Conservation (phyloP, 1,140 invertebrate genomes). For the Oryctes rhinoceros region DNA sequence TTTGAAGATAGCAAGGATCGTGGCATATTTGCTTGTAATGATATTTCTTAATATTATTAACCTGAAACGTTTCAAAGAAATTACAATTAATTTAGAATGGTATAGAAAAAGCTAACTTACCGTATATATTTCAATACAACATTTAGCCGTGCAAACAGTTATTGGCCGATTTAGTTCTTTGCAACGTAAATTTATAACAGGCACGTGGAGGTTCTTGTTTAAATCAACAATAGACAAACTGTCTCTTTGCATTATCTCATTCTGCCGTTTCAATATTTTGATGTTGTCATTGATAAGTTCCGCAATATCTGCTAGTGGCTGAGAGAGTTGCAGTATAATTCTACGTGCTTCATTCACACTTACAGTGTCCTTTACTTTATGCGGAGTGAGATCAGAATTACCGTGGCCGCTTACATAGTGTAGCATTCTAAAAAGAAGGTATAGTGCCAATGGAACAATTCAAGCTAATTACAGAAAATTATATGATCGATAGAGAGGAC, state of each 20-base stretch:
- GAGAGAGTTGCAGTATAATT: conserved; percentile 53
- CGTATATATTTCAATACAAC: conserved; percentile 51
- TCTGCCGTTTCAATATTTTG: conserved; percentile 48
- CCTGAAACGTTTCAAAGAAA: conserved; percentile 47
- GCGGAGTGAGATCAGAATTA: conserved; percentile 48
- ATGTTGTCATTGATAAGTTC: conserved; percentile 56
- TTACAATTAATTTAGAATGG: no score
- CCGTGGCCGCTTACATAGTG: conserved; percentile 49
- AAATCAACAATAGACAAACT: conserved; percentile 51
- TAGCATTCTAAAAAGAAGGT: conserved; percentile 51
- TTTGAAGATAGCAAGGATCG: conserved; percentile 53
- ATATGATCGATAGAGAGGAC: no score
- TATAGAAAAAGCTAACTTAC: conserved; percentile 47
- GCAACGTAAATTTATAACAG: conserved; percentile 52
- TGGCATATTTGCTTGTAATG: conserved; percentile 57
- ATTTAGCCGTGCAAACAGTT: conserved; percentile 54
- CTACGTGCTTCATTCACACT: conserved; percentile 57
- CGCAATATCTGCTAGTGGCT: conserved; percentile 57
- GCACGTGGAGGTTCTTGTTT: conserved; percentile 53
- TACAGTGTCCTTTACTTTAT: conserved; percentile 52
- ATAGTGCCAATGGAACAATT: no score
- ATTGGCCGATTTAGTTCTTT: conserved; percentile 53
- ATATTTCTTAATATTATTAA: conserved; percentile 50
- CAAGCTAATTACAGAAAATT: no score
- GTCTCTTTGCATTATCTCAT: conserved; percentile 43